Conservation (phyloP, 1,140 invertebrate species). For the Drosophila tristis region DNA sequence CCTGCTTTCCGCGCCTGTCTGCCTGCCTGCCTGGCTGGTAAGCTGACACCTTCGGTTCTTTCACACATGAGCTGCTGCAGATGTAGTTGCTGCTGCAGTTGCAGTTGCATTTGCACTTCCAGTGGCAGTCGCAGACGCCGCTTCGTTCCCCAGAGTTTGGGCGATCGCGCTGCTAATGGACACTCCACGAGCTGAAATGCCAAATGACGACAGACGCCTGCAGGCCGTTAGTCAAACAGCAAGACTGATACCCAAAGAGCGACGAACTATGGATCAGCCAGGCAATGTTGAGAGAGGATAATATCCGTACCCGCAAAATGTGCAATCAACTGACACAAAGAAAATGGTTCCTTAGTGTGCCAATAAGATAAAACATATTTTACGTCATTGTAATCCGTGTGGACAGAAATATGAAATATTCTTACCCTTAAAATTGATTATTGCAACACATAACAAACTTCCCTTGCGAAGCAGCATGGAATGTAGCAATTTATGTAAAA, state of each 20-base stretch:
- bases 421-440: conserved; percentile 1
- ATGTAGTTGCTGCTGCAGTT: conserved; percentile 1
- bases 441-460: not conserved
- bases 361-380: too few relatives aligned
- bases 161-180: conserved; percentile 39
- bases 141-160: conserved; percentile 8
- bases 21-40: conserved; percentile 6
- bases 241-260: conserved; percentile 22
- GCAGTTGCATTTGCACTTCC: conserved; percentile 29
- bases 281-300: not conserved
- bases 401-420: too few relatives aligned
- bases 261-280: not conserved
- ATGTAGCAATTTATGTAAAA: conserved; percentile 3
- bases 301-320: not conserved
- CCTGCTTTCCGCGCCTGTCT: not conserved
- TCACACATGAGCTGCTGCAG: conserved; percentile 22
- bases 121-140: not conserved
- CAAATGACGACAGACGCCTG: conserved; percentile 43
- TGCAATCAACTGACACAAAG: too few relatives aligned
- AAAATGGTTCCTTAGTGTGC: too few relatives aligned
- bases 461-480: conserved; percentile 1
- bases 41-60: conserved; percentile 56
- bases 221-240: conserved; percentile 48
- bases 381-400: too few relatives aligned
- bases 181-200: conserved; percentile 28